Evolutionary conservation across 2,888 invertebrate species (phyloP).

Genomic region (Terebella lapidaria): DNA sequence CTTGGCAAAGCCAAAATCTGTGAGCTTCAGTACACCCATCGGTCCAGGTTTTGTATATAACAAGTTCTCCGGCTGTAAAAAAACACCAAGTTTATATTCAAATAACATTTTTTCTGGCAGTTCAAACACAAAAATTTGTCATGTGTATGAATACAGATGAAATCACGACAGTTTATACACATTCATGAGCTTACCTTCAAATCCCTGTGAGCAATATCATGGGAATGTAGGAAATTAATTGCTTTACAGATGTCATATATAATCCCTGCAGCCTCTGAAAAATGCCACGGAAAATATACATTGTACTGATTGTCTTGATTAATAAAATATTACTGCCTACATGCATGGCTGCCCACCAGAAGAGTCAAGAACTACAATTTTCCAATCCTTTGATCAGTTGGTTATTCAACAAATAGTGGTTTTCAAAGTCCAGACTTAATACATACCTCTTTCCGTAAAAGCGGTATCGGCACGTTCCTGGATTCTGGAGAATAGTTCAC

Average conservation of each 20-base stretch:
- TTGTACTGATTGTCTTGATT: too few species aligned
- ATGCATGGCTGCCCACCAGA: too few species aligned
- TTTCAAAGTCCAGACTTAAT: too few species aligned
- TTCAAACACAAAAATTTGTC: too few species aligned
- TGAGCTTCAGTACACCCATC: slow-evolving; percentile 86
- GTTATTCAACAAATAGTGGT: too few species aligned
- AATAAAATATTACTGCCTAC: too few species aligned
- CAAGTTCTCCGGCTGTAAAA: slow-evolving; percentile 72
- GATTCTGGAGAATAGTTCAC: slow-evolving; percentile 93
- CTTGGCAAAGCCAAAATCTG: slow-evolving; percentile 99
- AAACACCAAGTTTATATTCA: background rate
- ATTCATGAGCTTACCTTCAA: slow-evolving; percentile 87
- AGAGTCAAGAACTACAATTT: too few species aligned
- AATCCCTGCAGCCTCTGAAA: slow-evolving; percentile 81
- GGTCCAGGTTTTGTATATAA: slow-evolving; percentile 69
- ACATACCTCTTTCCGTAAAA: slow-evolving; percentile 83
- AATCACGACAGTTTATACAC: too few species aligned
- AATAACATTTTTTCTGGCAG: too few species aligned
- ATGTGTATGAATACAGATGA: too few species aligned
- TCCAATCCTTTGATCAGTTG: too few species aligned
- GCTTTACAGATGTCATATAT: slow-evolving; percentile 96
- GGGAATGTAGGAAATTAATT: slow-evolving; percentile 85
- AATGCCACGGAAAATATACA: too few species aligned
- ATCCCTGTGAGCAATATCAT: slow-evolving; percentile 94
- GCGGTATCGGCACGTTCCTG: slow-evolving; percentile 91